Conservation (phyloP, 2,888 invertebrate species). For the Pedicia rivosa region DNA sequence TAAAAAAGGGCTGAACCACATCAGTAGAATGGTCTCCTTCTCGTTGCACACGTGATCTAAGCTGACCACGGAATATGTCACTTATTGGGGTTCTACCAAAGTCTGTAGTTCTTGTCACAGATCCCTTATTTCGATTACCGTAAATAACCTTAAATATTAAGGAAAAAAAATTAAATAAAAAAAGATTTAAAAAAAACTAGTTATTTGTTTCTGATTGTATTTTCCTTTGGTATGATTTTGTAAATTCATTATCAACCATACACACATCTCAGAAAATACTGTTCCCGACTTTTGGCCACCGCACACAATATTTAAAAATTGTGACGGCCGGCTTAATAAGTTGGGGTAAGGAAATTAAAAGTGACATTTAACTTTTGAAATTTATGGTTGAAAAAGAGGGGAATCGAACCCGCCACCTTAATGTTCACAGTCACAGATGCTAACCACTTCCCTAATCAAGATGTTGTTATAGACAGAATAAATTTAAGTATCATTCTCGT, state of each 20-base stretch:
- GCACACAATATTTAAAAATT: slow-evolving; percentile 8
- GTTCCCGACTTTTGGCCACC: slow-evolving; percentile 13
- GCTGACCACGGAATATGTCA: slow-evolving; percentile 84
- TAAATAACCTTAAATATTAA: slow-evolving; percentile 22
- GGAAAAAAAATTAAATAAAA: no score
- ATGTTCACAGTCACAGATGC: no score
- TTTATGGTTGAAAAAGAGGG: background rate
- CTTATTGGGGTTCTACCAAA: slow-evolving; percentile 76
- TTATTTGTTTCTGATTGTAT: slow-evolving; percentile 9
- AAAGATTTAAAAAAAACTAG: background rate
- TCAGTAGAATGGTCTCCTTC: slow-evolving; percentile 56
- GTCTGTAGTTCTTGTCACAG: slow-evolving; percentile 70
- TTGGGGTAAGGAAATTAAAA: slow-evolving; percentile 9
- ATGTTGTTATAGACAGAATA: no score
- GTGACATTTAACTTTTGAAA: background rate
- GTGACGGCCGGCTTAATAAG: slow-evolving; percentile 12
- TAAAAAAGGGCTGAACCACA: slow-evolving; percentile 91
- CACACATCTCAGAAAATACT: slow-evolving; percentile 10
- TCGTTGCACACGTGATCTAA: slow-evolving; percentile 67
- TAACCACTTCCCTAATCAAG: no score
- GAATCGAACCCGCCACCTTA: no score
- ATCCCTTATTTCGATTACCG: slow-evolving; percentile 80
- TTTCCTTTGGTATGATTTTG: slow-evolving; percentile 10
- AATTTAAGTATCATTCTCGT: no score
- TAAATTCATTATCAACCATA: slow-evolving; percentile 7